Evolutionary conservation across 2,797 vertebrate genomes (phyloP), one percentile per base, ranked within the genome.

Genomic region (Limnodromus scolopaceus): DNA sequence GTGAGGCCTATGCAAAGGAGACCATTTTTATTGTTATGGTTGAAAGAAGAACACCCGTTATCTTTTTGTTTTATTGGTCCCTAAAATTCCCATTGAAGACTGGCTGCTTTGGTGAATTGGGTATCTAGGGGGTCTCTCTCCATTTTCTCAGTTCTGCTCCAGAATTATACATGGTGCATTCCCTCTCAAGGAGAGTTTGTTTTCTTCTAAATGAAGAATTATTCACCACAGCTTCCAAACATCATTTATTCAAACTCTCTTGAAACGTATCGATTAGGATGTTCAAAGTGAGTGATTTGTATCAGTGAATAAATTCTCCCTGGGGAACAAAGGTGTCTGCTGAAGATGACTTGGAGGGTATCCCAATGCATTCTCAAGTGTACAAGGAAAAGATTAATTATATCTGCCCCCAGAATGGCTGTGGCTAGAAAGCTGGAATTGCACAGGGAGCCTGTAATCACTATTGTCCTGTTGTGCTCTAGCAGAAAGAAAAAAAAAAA

Each of bases 201-300:
- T 71, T 91, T 39, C 41, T 77, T 92, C 68, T 77, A 53, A 86
- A 85, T 43, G 65, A 91, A 76, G 36, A 93, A 84, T 66, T 79
- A 70, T 83, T 91, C 78, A 85, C 55, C 11, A 63, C 51, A 86
- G 72, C 34, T 78, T 92, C 58, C 32, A 71, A 87, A 45, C 20
- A 88, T 86, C 25, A 64, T 91, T 93, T 89, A 94, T 81, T 83
- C 79, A 92, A 89, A 86, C 41, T 86, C 71, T 80, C 78, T 94
- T 83, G 60, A 91, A 92, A 91, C 10, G 6, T 89, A 93, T 91
- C 0, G 75, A 95, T 95, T 85, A 77, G 64, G 84, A 74, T 54
- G 41, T 83, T 96, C 45, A 68, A 70, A 91, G 13, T 68, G 45
- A 96, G 68, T 87, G 86, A 96, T 92, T 53, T 81, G 51, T 78